phyloP scores from a whole-genome alignment of 2,888 invertebrate genomes.

The Vandiemenella viatica region DNA sequence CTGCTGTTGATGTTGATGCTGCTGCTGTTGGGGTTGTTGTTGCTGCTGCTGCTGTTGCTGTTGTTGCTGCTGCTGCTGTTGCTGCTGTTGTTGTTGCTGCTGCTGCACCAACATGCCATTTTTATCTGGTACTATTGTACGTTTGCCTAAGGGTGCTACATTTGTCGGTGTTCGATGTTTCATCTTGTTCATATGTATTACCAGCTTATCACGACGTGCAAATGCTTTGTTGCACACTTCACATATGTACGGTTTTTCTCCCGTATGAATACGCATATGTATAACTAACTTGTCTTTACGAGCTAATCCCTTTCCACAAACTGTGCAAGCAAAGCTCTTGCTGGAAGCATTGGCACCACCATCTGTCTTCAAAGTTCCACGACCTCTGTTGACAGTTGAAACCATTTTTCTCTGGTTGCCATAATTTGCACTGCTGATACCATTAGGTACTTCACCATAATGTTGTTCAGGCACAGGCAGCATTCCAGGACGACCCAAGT shows the following conservation, averaged over 20 bases:
- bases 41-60: too few species aligned
- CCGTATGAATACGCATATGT: constrained; percentile 62
- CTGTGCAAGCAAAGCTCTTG: constrained; percentile 49
- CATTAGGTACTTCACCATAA: constrained; percentile 6
- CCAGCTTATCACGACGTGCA: constrained; percentile 55
- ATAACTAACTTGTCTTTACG: constrained; percentile 66
- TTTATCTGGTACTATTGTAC: constrained; percentile 26
- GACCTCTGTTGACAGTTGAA: not conserved
- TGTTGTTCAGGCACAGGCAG: constrained; percentile 7
- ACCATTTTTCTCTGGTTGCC: not conserved
- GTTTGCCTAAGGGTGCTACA: constrained; percentile 50
- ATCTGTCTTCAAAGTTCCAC: constrained; percentile 7
- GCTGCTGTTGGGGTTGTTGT: too few species aligned
- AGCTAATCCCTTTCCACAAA: constrained; percentile 64
- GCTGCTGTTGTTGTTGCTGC: too few species aligned
- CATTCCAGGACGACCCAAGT: constrained; percentile 21
- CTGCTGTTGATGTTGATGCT: too few species aligned
- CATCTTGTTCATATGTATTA: constrained; percentile 63
- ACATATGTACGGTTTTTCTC: constrained; percentile 51
- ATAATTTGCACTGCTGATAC: not conserved
- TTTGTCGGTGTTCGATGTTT: constrained; percentile 63
- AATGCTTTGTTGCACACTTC: constrained; percentile 59
- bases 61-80: too few species aligned
- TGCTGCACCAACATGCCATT: not conserved
- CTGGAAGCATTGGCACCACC: constrained; percentile 6